A percentile compares a stretch with the other conserved stretches of the same genome.
Conservation (phyloP, 2,888 invertebrate genomes). For the Dusona sp. region DNA sequence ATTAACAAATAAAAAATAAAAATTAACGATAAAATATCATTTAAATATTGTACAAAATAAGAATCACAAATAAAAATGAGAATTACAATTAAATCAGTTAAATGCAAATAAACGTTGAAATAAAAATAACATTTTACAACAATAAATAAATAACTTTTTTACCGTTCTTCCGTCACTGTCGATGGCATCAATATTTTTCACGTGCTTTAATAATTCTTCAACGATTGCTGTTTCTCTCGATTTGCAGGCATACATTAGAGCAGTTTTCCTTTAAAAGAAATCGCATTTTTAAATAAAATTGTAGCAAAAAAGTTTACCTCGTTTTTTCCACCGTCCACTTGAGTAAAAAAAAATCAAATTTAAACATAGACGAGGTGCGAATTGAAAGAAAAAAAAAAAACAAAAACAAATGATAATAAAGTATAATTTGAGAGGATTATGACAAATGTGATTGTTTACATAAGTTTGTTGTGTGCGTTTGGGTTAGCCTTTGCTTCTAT, state of each 20-base stretch:
- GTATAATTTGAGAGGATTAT: neutral
- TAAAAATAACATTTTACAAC: neutral
- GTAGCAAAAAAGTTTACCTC: neutral
- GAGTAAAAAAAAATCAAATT: neutral
- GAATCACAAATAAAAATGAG: neutral
- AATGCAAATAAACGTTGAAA: too few relatives aligned
- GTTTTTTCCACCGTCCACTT: neutral
- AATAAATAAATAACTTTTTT: conserved; percentile 74
- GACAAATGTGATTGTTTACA: conserved; percentile 69
- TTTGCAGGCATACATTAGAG: conserved; percentile 88
- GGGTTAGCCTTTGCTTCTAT: conserved; percentile 86
- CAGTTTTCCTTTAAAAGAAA: conserved; percentile 85
- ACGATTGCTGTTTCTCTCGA: conserved; percentile 86
- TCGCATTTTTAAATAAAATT: neutral
- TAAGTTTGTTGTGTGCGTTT: conserved; percentile 86
- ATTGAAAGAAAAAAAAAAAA: conserved; percentile 7
- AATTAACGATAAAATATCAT: neutral
- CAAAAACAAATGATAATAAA: conserved; percentile 15
- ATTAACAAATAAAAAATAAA: neutral
- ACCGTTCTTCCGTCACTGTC: conserved; percentile 89
- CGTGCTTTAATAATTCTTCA: conserved; percentile 85
- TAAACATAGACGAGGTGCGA: neutral
- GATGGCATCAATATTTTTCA: conserved; percentile 86
- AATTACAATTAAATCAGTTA: neutral
- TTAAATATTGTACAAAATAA: conserved; percentile 29